Conservation (phyloP, 53 echinoderm and acorn worm genomes). For the Echinarachnius parma region DNA sequence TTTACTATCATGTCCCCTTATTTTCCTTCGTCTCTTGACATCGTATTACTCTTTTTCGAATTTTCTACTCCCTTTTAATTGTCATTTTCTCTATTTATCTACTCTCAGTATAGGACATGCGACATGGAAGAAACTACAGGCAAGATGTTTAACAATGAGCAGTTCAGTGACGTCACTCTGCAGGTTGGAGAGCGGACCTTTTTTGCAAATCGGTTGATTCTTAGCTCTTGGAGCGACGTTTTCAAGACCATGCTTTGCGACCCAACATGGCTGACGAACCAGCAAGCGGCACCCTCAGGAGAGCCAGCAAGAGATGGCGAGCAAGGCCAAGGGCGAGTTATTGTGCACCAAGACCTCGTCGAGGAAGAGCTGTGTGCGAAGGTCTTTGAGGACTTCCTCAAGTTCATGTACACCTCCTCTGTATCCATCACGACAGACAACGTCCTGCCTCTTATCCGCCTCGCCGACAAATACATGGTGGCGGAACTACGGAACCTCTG, state of each 20-base stretch:
- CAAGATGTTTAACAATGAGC: not conserved
- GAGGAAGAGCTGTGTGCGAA: constrained; percentile 37
- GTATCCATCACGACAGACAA: constrained; percentile 53
- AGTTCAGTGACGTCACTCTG: constrained; percentile 65
- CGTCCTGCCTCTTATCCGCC: constrained; percentile 50
- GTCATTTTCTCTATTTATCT: too few species aligned
- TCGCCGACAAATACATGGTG: constrained; percentile 86
- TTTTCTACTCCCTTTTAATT: too few species aligned
- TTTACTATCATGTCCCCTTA: too few species aligned
- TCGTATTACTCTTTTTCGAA: too few species aligned
- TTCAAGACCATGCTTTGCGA: constrained; percentile 59
- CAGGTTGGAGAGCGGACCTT: constrained; percentile 49
- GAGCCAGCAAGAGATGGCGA: too few species aligned
- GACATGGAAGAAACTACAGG: too few species aligned
- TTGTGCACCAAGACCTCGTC: constrained; percentile 8
- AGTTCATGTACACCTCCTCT: constrained; percentile 66
- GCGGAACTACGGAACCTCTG: constrained; percentile 59
- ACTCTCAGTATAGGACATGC: too few species aligned
- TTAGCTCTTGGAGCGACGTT: constrained; percentile 76
- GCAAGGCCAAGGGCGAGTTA: too few species aligned
- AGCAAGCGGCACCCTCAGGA: not conserved
- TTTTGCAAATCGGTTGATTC: constrained; percentile 68
- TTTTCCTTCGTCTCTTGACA: too few species aligned
- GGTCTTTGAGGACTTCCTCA: constrained; percentile 66
- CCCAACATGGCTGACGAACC: constrained; percentile 25